Percentiles rank a stretch among this genome's conserved stretches.
phyloP scores from a whole-genome alignment of 2,797 vertebrate species.

The Manis javanica region DNA sequence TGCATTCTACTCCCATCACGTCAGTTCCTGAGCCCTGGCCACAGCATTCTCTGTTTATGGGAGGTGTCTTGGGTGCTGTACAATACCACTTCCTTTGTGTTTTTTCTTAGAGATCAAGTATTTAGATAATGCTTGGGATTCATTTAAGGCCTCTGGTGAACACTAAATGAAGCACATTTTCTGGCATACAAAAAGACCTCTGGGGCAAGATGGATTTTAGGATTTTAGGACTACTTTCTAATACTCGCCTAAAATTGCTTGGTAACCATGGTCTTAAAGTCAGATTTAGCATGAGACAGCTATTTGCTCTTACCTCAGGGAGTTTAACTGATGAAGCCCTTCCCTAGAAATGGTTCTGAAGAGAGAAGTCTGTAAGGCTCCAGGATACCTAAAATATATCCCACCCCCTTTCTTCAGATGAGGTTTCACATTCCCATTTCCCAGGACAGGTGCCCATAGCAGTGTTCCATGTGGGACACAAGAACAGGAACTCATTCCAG shows the following conservation, averaged over 20 bases:
- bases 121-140: slow-evolving; percentile 42
- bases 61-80: neutral
- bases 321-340: neutral
- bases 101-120: neutral
- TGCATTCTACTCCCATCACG: neutral
- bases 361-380: neutral
- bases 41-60: neutral
- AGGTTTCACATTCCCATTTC: neutral
- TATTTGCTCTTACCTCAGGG: neutral
- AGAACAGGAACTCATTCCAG: neutral
- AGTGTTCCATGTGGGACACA: neutral
- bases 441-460: neutral
- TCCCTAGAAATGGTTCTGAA: neutral
- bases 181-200: neutral
- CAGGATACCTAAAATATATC: neutral
- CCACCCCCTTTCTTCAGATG: neutral
- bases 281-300: slow-evolving; percentile 14
- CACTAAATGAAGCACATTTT: neutral
- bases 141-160: neutral
- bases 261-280: neutral
- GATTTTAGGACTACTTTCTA: slow-evolving; percentile 41
- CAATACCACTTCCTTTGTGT: neutral
- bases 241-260: neutral
- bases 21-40: neutral
- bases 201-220: neutral